Evolutionary conservation across 2,797 vertebrate species (phyloP).

Genomic region (Salmo trutta): DNA sequence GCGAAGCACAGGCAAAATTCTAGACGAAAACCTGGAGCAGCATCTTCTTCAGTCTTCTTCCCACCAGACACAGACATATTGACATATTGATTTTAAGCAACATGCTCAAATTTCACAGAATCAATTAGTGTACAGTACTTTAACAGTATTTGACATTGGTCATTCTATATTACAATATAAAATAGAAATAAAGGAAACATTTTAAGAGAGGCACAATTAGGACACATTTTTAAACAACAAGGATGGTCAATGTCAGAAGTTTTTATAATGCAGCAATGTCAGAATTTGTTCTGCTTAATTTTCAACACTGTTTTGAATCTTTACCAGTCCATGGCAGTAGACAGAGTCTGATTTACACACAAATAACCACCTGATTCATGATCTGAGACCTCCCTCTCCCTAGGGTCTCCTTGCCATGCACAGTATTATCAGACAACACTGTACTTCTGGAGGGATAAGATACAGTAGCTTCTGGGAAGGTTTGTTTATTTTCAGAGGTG

Average conservation of each 20-base stretch:
- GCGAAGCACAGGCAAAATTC: no score
- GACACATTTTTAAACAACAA: not conserved
- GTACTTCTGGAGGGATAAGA: not conserved
- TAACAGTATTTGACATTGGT: not conserved
- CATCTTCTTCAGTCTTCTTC: no score
- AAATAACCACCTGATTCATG: not conserved
- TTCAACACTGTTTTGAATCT: conserved; percentile 6
- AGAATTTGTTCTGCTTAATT: not conserved
- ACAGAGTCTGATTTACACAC: not conserved
- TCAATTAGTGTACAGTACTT: not conserved
- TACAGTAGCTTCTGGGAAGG: not conserved
- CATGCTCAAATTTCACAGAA: not conserved
- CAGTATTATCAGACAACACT: not conserved
- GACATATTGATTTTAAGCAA: not conserved
- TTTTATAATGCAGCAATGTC: not conserved
- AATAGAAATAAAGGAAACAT: not conserved
- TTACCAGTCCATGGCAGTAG: conserved; percentile 7
- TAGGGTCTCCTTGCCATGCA: not conserved
- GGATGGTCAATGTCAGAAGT: not conserved
- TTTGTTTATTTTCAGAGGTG: conserved; percentile 1
- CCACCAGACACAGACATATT: no score
- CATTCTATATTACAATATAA: not conserved
- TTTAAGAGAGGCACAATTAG: not conserved
- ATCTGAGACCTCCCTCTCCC: not conserved
- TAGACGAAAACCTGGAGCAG: no score